Base-by-base conservation (phyloP, 2,888 invertebrate species). In the Panzeria rudis region DNA sequence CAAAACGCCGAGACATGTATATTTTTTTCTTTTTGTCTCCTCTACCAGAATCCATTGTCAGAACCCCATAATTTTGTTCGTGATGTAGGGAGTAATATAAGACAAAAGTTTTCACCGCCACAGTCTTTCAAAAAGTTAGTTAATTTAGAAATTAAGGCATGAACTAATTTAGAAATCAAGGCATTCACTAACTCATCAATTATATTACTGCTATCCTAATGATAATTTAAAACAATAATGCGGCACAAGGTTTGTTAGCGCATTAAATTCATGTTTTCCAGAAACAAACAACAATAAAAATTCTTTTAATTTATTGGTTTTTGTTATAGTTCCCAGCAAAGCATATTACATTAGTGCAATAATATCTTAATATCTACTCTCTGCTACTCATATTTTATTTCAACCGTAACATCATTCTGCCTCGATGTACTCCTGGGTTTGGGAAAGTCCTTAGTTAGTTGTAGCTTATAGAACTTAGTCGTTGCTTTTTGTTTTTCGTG, bases 391-490 rank as follows among this genome's bases (percentile, higher is more conserved):
- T 50, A 32, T 23, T 68, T 68, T 50, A 29, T 15, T 38, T 77
- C 69, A 78, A 20, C 15, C 23, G 4, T 59, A 59, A 61, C 61
- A 32, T 15, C 25, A 68, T 23, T 54, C 20, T 44, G n/a, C 2
- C 3, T 47, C n/a, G 3, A 15, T 32, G 15, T 71, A 41, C 11
- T 56, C 11, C 35, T 38, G 17, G 17, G 56, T 20, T 56, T 66
- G 66, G 20, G 62, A 66, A 73, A 73, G 56, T 66, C 50, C 56
- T 66, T 59, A 47, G 17, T 44, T 80, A 2, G 50, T 61, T 68
- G 23, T 47, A 15, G 23, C 35, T 13, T 20, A 8, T 23, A 77
- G 20, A 54, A 52, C 54, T 54, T 23, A 62, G 69, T 78, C n/a
- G 32, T 71, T 35, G 69, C 29, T 15, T 20, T 52, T 71, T 15